Evolutionary conservation across 2,888 invertebrate species (phyloP).

Genomic region (Antheraea yamamai): DNA sequence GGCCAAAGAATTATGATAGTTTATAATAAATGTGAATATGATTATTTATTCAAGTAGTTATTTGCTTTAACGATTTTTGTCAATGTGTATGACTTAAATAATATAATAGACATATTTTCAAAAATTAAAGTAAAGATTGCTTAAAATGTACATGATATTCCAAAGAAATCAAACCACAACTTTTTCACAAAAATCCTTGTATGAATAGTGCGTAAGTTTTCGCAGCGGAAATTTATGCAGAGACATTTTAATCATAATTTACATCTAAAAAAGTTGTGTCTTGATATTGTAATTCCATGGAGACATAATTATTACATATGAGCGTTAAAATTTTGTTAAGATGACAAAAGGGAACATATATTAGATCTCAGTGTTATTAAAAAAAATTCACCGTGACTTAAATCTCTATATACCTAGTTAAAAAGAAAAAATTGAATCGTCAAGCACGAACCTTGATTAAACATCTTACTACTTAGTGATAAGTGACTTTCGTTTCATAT

Average conservation of each 20-base stretch:
- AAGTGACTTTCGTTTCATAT: neutral
- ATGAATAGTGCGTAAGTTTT: neutral
- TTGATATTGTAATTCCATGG: neutral
- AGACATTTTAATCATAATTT: neutral
- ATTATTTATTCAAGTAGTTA: neutral
- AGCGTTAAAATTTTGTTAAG: neutral
- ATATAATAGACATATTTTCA: neutral
- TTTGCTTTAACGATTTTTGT: neutral
- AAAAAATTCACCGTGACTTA: neutral
- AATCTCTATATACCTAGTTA: neutral
- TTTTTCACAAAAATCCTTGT: neutral
- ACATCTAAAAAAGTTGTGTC: neutral
- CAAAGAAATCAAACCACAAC: neutral
- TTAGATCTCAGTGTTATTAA: neutral
- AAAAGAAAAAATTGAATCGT: neutral
- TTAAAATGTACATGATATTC: neutral
- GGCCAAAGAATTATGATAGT: constrained; percentile 18
- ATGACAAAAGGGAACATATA: neutral
- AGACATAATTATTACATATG: neutral
- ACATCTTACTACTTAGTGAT: too few species aligned
- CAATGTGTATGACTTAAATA: constrained; percentile 12
- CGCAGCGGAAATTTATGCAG: neutral
- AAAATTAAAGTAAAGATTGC: neutral
- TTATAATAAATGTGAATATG: constrained; percentile 2
- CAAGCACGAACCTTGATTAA: too few species aligned